Evolutionary conservation across 2,113 vertebrate genomes (phyloP).

Genomic region (Anhinga anhinga): DNA sequence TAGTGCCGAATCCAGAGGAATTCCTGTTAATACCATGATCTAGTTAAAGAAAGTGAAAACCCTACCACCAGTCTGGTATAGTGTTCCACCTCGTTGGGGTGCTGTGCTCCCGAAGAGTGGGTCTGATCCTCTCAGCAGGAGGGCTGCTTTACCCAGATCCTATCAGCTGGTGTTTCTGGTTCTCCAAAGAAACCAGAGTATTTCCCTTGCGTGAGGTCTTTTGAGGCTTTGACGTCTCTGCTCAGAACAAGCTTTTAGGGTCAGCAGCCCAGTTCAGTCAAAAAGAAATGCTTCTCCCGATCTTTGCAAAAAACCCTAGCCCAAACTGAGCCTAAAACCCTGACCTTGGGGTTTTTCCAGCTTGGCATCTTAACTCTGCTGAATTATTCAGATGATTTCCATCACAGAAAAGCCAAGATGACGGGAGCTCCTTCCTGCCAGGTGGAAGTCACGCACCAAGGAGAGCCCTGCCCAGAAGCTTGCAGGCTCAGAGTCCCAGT

Average conservation of each 20-base stretch:
- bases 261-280: background rate
- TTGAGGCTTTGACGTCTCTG: background rate
- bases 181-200: background rate
- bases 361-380: background rate
- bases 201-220: background rate
- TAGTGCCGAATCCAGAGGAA: background rate
- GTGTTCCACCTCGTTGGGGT: background rate
- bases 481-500: background rate
- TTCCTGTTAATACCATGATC: background rate
- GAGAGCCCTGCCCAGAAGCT: background rate
- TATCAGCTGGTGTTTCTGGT: background rate
- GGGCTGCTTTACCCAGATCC: background rate
- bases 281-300: background rate
- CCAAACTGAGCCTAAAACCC: background rate
- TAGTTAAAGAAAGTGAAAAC: background rate
- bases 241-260: background rate
- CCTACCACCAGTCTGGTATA: background rate
- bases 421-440: background rate
- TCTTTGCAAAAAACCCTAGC: background rate
- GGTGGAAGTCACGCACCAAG: background rate
- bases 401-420: background rate
- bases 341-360: background rate
- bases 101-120: background rate
- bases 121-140: background rate
- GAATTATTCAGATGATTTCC: constrained; percentile 17